A percentile compares a stretch with the other conserved stretches of the same genome.
Evolutionary conservation across 2,888 invertebrate species (phyloP).

Genomic region (Epicampocera succincta): DNA sequence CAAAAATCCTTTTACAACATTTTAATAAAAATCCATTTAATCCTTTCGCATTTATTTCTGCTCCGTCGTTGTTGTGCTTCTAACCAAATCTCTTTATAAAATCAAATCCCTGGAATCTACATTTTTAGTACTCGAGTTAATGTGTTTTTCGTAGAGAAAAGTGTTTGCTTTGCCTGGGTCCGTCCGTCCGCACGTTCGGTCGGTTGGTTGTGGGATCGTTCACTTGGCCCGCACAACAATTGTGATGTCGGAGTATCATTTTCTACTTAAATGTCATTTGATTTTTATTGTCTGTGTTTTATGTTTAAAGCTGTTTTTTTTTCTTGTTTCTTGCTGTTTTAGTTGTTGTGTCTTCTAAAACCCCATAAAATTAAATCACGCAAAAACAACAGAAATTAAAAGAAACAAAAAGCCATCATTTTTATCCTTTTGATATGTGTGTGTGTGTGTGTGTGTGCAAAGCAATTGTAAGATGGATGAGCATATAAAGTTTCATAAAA

Average conservation of each 20-base stretch:
- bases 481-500: too few relatives aligned
- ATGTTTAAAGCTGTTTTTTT: background rate
- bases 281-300: constrained; percentile 60
- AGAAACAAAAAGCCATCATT: background rate
- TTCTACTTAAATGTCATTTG: constrained; percentile 60
- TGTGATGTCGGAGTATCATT: constrained; percentile 40
- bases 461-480: too few relatives aligned
- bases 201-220: background rate
- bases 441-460: too few relatives aligned
- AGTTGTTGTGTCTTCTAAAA: constrained; percentile 32
- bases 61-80: constrained; percentile 12
- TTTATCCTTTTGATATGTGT: too few relatives aligned
- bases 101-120: constrained; percentile 47
- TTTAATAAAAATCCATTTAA: constrained; percentile 49
- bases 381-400: constrained; percentile 44
- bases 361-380: constrained; percentile 57
- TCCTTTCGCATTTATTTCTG: constrained; percentile 31
- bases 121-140: background rate
- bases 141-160: background rate
- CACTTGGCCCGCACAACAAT: constrained; percentile 1
- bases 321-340: constrained; percentile 16
- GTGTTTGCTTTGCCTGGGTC: constrained; percentile 22
- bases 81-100: constrained; percentile 46
- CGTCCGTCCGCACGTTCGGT: background rate
- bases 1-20: constrained; percentile 33